A percentile compares a stretch with the other conserved stretches of the same genome.
Conservation (phyloP, 2,797 vertebrate genomes). For the Centroberyx gerrardi region DNA sequence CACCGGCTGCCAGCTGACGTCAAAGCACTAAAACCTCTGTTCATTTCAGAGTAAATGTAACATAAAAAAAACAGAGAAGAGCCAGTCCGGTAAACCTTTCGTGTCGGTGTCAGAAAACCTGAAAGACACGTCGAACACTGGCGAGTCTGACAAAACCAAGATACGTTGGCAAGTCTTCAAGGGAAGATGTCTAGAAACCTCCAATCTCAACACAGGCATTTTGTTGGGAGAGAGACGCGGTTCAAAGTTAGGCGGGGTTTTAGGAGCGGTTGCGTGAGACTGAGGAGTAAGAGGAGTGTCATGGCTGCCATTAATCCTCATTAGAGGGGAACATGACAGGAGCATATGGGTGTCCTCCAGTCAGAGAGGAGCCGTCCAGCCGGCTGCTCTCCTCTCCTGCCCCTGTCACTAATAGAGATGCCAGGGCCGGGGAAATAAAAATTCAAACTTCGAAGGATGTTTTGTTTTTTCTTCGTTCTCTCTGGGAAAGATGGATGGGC, state of each 20-base stretch:
- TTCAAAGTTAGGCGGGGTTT: slow-evolving; percentile 55
- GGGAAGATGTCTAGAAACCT: slow-evolving; percentile 39
- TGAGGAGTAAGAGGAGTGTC: slow-evolving; percentile 50
- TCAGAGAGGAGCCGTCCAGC: slow-evolving; percentile 38
- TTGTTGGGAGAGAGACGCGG: slow-evolving; percentile 11
- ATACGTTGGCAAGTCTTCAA: slow-evolving; percentile 37
- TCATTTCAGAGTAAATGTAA: slow-evolving; percentile 28
- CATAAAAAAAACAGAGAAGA: slow-evolving; percentile 13
- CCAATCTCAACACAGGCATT: slow-evolving; percentile 19
- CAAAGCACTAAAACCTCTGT: slow-evolving; percentile 18
- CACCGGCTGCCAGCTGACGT: slow-evolving; percentile 13
- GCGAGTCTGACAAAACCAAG: slow-evolving; percentile 29
- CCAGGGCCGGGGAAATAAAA: slow-evolving; percentile 53
- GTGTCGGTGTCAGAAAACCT: slow-evolving; percentile 38
- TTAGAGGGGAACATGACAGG: slow-evolving; percentile 79
- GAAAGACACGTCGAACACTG: slow-evolving; percentile 55
- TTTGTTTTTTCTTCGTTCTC: slow-evolving; percentile 45
- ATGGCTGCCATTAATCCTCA: slow-evolving; percentile 80
- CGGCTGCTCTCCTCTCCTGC: slow-evolving; percentile 51
- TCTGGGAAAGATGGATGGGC: slow-evolving; percentile 66
- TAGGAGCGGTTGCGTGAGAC: slow-evolving; percentile 44
- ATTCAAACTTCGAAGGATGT: slow-evolving; percentile 51
- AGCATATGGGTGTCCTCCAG: slow-evolving; percentile 71
- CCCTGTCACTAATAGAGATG: slow-evolving; percentile 60
- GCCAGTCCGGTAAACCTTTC: slow-evolving; percentile 30